Evolutionary conservation across 1,140 invertebrate species (phyloP).

Genomic region (Drosophila fuyamai): DNA sequence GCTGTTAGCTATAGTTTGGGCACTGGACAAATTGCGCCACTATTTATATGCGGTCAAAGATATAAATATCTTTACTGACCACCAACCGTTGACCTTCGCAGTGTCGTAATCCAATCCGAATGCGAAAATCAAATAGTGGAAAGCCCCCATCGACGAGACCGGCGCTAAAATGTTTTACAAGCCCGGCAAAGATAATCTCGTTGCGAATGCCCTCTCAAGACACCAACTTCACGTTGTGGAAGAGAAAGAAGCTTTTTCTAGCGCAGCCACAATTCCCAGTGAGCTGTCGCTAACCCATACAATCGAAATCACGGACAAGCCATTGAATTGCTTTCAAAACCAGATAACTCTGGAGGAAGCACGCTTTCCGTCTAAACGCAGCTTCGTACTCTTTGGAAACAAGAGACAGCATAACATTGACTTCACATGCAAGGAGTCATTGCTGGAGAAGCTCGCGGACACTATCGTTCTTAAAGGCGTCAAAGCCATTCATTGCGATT

Average conservation of each 20-base stretch:
- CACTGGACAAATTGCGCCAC: no score
- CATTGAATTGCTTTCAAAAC: no score
- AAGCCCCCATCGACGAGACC: constrained; percentile 2
- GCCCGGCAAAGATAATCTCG: no score
- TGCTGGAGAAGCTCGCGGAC: neutral
- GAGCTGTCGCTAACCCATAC: neutral
- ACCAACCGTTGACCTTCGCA: constrained; percentile 1
- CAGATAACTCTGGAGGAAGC: no score
- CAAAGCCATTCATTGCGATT: neutral
- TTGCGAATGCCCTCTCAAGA: neutral
- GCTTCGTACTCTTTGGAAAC: no score
- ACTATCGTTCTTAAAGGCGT: neutral
- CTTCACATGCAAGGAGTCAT: neutral
- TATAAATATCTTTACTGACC: no score
- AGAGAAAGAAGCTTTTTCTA: neutral
- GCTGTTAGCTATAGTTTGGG: no score
- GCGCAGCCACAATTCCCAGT: neutral
- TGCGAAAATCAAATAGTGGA: constrained; percentile 12
- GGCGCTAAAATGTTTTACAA: no score
- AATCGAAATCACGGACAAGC: no score
- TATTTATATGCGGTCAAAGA: no score
- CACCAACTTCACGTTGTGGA: neutral
- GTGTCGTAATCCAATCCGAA: constrained; percentile 7
- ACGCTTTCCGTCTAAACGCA: no score
- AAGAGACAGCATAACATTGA: neutral